Conservation (phyloP, 2,113 vertebrate species). For the Paramormyrops kingsleyae region DNA sequence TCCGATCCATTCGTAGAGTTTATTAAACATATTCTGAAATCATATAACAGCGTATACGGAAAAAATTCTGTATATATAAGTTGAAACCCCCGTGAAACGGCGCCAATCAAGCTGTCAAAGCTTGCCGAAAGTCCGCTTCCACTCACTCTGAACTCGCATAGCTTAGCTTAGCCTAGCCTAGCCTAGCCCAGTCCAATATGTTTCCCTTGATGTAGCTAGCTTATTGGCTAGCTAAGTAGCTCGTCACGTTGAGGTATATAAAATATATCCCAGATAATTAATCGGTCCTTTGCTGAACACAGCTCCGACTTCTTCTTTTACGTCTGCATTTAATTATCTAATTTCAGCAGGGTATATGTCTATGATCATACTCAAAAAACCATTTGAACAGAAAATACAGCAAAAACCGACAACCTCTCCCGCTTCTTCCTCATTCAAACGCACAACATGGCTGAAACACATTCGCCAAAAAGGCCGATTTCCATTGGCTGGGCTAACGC, state of each 20-base stretch:
- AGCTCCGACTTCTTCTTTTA: conserved; percentile 33
- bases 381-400: conserved; percentile 33
- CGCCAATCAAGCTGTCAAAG: conserved; percentile 30
- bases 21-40: conserved; percentile 58
- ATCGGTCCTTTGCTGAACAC: conserved; percentile 19
- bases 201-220: conserved; percentile 21
- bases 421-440: conserved; percentile 80
- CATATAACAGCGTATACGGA: conserved; percentile 26
- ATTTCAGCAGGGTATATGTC: conserved; percentile 30
- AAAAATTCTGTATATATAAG: conserved; percentile 14
- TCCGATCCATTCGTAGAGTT: conserved; percentile 64
- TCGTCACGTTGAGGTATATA: conserved; percentile 34
- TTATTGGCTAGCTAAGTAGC: conserved; percentile 43
- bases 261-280: conserved; percentile 23
- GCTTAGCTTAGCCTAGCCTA: conserved; percentile 1
- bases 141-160: conserved; percentile 39
- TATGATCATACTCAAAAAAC: conserved; percentile 15
- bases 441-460: conserved; percentile 68
- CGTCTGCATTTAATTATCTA: conserved; percentile 32
- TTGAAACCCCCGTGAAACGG: conserved; percentile 20
- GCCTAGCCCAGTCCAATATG: neutral
- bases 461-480: conserved; percentile 23
- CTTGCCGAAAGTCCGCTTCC: conserved; percentile 26
- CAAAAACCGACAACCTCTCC: conserved; percentile 60
- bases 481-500: conserved; percentile 49